A percentile compares a stretch with the other conserved stretches of the same genome.
These are phyloP conservation scores for Rhabdophis nuchalis DNA, from an alignment of 2,797 vertebrate genomes.

Conservation along the genomic window DNA sequence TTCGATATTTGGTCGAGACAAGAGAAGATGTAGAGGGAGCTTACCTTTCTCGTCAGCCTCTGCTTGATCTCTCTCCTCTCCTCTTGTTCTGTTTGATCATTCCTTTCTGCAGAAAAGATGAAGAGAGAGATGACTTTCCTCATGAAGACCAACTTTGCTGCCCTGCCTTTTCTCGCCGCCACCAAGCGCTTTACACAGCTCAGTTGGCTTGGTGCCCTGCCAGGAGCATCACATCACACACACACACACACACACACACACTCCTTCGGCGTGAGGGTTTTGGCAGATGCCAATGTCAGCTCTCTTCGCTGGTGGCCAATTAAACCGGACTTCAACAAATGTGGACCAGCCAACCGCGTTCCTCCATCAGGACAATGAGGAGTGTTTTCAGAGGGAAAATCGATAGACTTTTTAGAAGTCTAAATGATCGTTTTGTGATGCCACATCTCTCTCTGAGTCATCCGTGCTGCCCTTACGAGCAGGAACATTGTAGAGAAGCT, in stretches of 20 bases:
- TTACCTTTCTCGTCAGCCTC: conserved; percentile 93
- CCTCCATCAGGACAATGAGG: background rate
- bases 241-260: background rate
- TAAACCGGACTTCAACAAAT: background rate
- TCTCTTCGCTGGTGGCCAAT: background rate
- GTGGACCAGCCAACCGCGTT: conserved; percentile 11
- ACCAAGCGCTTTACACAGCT: background rate
- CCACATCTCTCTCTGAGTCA: conserved; percentile 22
- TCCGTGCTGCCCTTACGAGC: conserved; percentile 22
- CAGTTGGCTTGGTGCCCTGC: background rate
- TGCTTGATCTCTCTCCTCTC: conserved; percentile 96
- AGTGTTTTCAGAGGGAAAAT: conserved; percentile 24
- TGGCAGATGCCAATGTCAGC: background rate
- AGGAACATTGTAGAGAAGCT: conserved; percentile 22
- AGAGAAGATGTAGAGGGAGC: background rate
- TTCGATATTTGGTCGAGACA: conserved; percentile 6
- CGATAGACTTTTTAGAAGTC: conserved; percentile 29
- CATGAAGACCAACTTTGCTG: background rate
- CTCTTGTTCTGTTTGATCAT: conserved; percentile 94
- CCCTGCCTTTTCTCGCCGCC: background rate
- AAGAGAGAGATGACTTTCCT: conserved; percentile 43
- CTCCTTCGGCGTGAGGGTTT: conserved; percentile 7
- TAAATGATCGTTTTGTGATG: conserved; percentile 16
- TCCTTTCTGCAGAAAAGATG: conserved; percentile 81
- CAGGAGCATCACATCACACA: background rate